A percentile compares a stretch with the other conserved stretches of the same genome.
These are phyloP conservation scores for Machimus rusticus DNA, from an alignment of 2,888 invertebrate genomes.

Conservation along the genomic window DNA sequence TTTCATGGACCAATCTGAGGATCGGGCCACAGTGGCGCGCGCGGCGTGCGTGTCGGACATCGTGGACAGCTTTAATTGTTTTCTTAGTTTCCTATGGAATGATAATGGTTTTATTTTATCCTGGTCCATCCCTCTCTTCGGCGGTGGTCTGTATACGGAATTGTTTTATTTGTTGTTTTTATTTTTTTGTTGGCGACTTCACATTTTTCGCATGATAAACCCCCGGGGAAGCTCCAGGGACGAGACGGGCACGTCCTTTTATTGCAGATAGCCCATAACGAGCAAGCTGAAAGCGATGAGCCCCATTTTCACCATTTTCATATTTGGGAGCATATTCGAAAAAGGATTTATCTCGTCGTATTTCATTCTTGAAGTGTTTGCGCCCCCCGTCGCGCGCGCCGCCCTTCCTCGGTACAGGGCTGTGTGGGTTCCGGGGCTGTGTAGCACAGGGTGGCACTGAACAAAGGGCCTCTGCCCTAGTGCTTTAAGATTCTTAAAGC, in stretches of 20 bases:
- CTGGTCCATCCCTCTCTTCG: not conserved
- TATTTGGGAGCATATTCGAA: slow-evolving; percentile 32
- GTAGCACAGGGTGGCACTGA: not conserved
- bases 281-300: not conserved
- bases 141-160: not conserved
- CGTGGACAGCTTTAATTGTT: not conserved
- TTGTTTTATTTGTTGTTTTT: not conserved
- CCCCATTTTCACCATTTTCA: slow-evolving; percentile 18
- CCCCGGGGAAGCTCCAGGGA: not conserved
- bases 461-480: not conserved
- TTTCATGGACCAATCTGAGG: not conserved
- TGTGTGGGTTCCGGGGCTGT: not conserved
- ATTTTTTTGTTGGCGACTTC: not conserved
- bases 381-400: not conserved
- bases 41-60: not conserved
- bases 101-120: not conserved
- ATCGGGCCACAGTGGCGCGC: not conserved
- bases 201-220: slow-evolving; percentile 9
- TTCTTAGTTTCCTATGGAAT: not conserved
- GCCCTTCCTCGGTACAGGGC: not conserved
- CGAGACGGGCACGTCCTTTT: not conserved
- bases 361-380: slow-evolving; percentile 33
- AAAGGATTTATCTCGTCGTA: slow-evolving; percentile 34
- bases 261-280: not conserved
- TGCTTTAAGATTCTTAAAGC: not conserved